Conservation (phyloP, 2,888 invertebrate genomes). For the Resseliella maxima region DNA sequence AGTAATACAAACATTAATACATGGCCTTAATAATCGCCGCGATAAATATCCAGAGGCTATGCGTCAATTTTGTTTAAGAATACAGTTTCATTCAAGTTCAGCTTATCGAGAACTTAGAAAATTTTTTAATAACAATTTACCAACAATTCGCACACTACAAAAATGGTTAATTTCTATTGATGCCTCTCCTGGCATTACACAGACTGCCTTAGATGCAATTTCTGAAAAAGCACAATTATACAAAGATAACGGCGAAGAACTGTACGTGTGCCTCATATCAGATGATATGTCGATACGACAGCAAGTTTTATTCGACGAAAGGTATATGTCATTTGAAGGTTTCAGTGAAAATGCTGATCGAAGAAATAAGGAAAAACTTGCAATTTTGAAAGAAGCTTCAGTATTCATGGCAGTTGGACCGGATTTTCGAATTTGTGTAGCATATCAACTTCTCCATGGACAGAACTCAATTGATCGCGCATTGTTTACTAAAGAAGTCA, state of each 20-base stretch:
- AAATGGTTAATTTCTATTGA: neutral
- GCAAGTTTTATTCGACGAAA: neutral
- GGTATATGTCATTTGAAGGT: neutral
- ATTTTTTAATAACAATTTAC: neutral
- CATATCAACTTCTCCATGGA: neutral
- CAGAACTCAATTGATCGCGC: neutral
- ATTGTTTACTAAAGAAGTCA: neutral
- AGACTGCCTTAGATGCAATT: neutral
- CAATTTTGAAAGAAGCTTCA: neutral
- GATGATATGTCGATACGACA: neutral
- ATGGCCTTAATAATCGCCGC: neutral
- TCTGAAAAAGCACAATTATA: neutral
- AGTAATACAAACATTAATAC: neutral
- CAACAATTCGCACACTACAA: neutral
- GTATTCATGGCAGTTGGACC: slow-evolving; percentile 40
- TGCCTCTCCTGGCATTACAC: neutral
- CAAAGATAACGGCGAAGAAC: neutral
- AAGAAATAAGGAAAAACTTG: neutral
- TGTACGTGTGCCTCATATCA: neutral
- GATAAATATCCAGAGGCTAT: neutral
- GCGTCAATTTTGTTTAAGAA: slow-evolving; percentile 15
- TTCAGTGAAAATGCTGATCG: neutral
- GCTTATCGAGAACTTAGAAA: neutral
- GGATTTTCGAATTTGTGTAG: neutral
- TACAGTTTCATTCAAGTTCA: slow-evolving; percentile 26